Conservation (phyloP, 1,140 invertebrate species). For the Lepidurus arcticus region DNA sequence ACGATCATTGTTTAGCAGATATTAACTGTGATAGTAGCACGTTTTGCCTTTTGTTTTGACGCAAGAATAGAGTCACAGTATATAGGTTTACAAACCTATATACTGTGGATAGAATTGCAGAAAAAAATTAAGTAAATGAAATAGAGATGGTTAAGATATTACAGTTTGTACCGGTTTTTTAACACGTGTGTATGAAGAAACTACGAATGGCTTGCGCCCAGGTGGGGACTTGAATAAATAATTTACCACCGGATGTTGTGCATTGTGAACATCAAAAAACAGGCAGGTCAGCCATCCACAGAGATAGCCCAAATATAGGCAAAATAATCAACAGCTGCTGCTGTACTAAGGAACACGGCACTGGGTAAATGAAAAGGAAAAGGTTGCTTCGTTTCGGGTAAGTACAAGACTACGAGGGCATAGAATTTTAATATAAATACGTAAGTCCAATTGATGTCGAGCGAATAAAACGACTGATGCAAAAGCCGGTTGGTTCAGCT, state of each 20-base stretch:
- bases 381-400: neutral
- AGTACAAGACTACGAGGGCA: neutral
- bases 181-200: neutral
- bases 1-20: neutral
- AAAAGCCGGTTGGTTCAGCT: neutral
- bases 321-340: slow-evolving; percentile 14
- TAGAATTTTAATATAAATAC: neutral
- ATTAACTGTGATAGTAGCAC: neutral
- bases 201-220: neutral
- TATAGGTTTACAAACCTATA: too few relatives aligned
- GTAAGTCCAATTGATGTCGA: neutral
- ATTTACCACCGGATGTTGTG: slow-evolving; percentile 4
- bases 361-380: neutral
- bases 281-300: slow-evolving; percentile 3
- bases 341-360: neutral
- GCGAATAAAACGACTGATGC: neutral
- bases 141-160: too few relatives aligned
- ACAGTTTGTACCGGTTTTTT: neutral
- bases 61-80: too few relatives aligned
- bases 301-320: neutral
- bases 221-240: slow-evolving; percentile 4
- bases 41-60: neutral
- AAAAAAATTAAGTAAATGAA: too few relatives aligned
- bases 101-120: too few relatives aligned
- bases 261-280: slow-evolving; percentile 3